Conservation (phyloP, 1,140 invertebrate genomes). For the Battus philenor region DNA sequence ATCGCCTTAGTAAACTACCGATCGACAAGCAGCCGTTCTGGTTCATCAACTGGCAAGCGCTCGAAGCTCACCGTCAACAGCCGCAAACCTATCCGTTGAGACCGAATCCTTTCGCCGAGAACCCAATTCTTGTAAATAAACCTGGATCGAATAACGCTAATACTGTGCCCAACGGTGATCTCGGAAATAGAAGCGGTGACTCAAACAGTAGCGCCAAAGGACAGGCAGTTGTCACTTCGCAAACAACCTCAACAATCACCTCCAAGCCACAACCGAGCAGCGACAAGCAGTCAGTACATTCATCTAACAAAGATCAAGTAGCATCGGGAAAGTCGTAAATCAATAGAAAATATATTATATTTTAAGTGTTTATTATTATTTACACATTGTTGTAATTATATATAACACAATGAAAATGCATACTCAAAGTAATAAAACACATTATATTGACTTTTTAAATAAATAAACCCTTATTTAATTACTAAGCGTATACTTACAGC, state of each 20-base stretch:
- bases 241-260: neutral
- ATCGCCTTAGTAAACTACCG: conserved; percentile 68
- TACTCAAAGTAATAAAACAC: conserved; percentile 65
- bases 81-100: conserved; percentile 52
- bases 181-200: conserved; percentile 1
- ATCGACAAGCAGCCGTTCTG: conserved; percentile 75
- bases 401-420: conserved; percentile 5
- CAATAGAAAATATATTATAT: too few relatives aligned
- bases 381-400: neutral
- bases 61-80: conserved; percentile 44
- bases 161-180: conserved; percentile 4
- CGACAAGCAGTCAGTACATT: neutral
- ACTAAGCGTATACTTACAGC: conserved; percentile 65
- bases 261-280: neutral
- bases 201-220: too few relatives aligned
- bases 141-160: conserved; percentile 3
- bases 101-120: conserved; percentile 39
- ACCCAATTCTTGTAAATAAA: conserved; percentile 2
- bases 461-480: conserved; percentile 62
- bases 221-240: too few relatives aligned
- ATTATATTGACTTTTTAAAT: conserved; percentile 74
- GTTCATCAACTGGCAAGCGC: conserved; percentile 71
- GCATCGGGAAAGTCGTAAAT: neutral
- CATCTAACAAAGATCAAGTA: neutral
- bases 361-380: neutral